A percentile compares a stretch with the other conserved stretches of the same genome.
phyloP scores from a whole-genome alignment of 1,140 invertebrate genomes.

The Lepidotrigona ventralis region DNA sequence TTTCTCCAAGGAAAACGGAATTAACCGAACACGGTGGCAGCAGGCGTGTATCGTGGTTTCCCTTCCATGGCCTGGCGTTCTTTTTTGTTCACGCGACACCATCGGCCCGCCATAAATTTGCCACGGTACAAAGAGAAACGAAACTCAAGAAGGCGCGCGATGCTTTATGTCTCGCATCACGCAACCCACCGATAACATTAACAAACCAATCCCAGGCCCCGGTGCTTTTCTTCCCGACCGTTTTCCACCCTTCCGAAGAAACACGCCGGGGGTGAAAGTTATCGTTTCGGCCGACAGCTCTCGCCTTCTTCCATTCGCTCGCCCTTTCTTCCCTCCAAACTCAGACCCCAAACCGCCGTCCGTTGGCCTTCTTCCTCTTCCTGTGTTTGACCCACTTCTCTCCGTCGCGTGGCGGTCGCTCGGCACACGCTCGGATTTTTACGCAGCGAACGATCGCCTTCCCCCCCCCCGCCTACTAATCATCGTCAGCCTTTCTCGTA shows the following conservation, averaged over 20 bases:
- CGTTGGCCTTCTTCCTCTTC: background rate
- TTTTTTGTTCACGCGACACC: slow-evolving; percentile 53
- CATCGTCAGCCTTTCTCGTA: background rate
- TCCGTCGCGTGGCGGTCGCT: background rate
- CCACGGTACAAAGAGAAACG: slow-evolving; percentile 55
- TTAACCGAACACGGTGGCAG: background rate
- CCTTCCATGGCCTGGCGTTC: background rate
- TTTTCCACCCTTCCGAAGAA: slow-evolving; percentile 32
- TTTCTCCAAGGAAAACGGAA: slow-evolving; percentile 20
- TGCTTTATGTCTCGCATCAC: slow-evolving; percentile 61
- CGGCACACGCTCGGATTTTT: slow-evolving; percentile 1
- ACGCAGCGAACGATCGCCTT: background rate
- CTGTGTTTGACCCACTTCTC: slow-evolving; percentile 18
- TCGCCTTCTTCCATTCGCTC: background rate
- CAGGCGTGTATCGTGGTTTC: background rate
- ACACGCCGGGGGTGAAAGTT: slow-evolving; percentile 41
- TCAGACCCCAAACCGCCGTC: background rate
- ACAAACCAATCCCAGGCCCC: slow-evolving; percentile 61
- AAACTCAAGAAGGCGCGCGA: slow-evolving; percentile 62
- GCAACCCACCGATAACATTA: slow-evolving; percentile 66
- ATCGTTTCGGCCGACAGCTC: slow-evolving; percentile 20
- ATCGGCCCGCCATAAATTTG: slow-evolving; percentile 53
- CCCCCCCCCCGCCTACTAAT: background rate
- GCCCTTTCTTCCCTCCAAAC: background rate
- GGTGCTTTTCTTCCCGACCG: slow-evolving; percentile 20